These are phyloP conservation scores for Sialia sialis DNA, from an alignment of 2,113 vertebrate genomes.

Conservation along the genomic window DNA sequence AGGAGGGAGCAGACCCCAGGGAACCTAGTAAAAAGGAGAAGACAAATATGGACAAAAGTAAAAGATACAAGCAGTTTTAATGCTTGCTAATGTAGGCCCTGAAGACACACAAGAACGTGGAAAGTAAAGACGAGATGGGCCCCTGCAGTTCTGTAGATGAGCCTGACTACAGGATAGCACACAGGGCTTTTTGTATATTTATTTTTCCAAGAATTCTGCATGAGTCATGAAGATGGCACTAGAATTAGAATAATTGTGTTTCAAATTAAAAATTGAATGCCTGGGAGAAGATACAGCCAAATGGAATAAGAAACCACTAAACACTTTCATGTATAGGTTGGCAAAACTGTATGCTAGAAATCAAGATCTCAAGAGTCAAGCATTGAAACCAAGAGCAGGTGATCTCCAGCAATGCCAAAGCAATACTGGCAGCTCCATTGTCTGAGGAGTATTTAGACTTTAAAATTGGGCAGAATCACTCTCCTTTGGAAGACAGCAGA, in stretches of 20 bases:
- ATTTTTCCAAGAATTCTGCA: not conserved
- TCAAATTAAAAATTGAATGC: not conserved
- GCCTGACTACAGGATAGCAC: not conserved
- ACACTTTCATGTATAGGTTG: not conserved
- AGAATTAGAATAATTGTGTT: not conserved
- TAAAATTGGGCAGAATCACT: not conserved
- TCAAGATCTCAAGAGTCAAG: not conserved
- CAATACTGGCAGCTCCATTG: not conserved
- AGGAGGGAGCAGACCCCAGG: not conserved
- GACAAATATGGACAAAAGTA: not conserved
- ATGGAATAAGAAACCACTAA: not conserved
- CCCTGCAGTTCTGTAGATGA: not conserved
- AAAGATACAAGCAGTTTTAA: not conserved
- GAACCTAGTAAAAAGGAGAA: not conserved
- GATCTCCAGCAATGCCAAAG: not conserved
- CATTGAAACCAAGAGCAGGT: rapidly evolving
- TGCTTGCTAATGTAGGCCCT: not conserved
- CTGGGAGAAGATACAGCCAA: not conserved
- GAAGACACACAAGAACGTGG: not conserved
- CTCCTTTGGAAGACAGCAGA: not conserved
- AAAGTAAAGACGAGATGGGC: not conserved
- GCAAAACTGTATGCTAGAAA: not conserved
- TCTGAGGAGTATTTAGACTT: not conserved
- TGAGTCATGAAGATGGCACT: not conserved
- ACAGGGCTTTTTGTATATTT: not conserved